Percentiles rank a stretch among this genome's conserved stretches.
Conservation (phyloP, 2,888 invertebrate species). For the Drosophila fulvimacula region DNA sequence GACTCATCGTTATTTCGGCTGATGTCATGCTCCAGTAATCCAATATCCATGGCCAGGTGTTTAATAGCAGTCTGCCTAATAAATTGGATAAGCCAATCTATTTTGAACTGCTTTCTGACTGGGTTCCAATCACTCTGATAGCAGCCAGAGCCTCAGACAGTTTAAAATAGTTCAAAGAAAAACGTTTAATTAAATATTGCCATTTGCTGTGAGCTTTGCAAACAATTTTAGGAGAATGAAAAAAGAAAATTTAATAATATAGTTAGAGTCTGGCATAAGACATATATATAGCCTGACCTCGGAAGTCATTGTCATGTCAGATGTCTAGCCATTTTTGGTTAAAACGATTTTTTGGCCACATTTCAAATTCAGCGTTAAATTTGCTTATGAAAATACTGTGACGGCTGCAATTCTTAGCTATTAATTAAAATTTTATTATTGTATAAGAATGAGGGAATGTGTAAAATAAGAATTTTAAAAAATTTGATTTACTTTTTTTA, state of each 20-base stretch:
- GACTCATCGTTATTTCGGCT: slow-evolving; percentile 14
- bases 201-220: neutral
- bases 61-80: slow-evolving; percentile 19
- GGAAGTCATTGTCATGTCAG: neutral
- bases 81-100: slow-evolving; percentile 7
- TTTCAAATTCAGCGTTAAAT: neutral
- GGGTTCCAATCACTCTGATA: slow-evolving; percentile 8
- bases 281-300: neutral
- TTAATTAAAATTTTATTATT: neutral
- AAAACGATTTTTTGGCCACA: neutral
- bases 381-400: neutral
- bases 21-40: slow-evolving; percentile 44
- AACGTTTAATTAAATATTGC: slow-evolving; percentile 6
- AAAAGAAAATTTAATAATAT: neutral
- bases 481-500: too few relatives aligned
- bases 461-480: too few relatives aligned
- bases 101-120: neutral
- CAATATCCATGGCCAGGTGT: slow-evolving; percentile 46
- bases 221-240: neutral
- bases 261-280: neutral
- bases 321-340: neutral
- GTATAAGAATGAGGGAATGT: too few relatives aligned
- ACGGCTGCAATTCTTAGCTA: neutral
- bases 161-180: neutral
- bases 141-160: neutral